Conservation (phyloP, 2,113 vertebrate species). For the Ciconia stormi region DNA sequence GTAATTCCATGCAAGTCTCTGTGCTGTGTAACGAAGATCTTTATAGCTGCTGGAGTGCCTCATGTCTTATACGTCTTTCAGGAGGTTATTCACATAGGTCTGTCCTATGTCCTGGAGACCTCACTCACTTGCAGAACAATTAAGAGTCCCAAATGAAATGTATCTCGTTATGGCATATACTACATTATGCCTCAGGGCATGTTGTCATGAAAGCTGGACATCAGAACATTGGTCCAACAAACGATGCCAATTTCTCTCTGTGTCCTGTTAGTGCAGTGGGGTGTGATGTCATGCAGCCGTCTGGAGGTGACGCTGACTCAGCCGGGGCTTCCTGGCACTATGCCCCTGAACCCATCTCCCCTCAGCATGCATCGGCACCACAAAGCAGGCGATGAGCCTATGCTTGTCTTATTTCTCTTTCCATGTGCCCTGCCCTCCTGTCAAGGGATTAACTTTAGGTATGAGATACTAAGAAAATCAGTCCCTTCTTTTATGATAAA, state of each 20-base stretch:
- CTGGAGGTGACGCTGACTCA: background rate
- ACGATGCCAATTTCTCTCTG: accelerated
- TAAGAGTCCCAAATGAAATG: background rate
- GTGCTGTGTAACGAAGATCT: background rate
- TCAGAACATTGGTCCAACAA: background rate
- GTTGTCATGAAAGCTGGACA: background rate
- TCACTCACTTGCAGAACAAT: background rate
- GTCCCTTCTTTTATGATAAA: background rate
- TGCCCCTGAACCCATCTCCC: background rate
- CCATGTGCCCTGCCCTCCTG: background rate
- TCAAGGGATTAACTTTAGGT: background rate
- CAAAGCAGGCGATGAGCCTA: background rate
- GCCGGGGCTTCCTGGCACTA: background rate
- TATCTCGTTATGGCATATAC: background rate
- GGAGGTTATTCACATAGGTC: background rate
- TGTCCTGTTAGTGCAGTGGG: background rate
- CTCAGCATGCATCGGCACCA: background rate
- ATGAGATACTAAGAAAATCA: background rate
- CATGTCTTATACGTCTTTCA: background rate
- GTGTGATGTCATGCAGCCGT: background rate
- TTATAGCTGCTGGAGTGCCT: background rate
- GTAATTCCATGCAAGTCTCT: background rate
- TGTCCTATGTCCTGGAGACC: background rate
- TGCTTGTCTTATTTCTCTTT: background rate
- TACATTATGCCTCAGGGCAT: background rate